phyloP scores from a whole-genome alignment of 35 echinoderm and acorn worm genomes.

The Holothuria glaberrima region DNA sequence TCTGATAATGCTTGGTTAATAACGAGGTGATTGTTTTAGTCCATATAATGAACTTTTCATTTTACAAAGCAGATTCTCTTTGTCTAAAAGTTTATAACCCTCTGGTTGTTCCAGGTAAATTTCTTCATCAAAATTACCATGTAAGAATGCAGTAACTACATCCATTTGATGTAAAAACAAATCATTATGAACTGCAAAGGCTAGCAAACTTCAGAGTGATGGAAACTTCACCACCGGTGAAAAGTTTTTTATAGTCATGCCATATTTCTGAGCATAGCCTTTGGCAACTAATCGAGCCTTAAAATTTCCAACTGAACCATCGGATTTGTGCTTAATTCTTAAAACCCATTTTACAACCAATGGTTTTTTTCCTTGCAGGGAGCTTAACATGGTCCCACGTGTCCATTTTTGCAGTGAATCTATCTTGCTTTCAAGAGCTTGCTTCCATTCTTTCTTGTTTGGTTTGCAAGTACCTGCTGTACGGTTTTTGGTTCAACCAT shows the following conservation, averaged over 20 bases:
- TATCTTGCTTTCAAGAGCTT: background rate
- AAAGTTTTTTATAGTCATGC: conserved; percentile 19
- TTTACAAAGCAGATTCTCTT: background rate
- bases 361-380: background rate
- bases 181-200: background rate
- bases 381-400: background rate
- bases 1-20: background rate
- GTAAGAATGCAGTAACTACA: too few relatives aligned
- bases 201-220: background rate
- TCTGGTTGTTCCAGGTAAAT: background rate
- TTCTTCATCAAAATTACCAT: too few relatives aligned
- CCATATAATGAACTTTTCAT: too few relatives aligned
- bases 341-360: background rate
- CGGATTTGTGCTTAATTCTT: too few relatives aligned
- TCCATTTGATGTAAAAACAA: too few relatives aligned
- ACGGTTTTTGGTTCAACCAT: too few relatives aligned
- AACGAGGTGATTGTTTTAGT: too few relatives aligned
- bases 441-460: background rate
- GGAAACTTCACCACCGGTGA: background rate
- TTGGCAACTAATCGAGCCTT: too few relatives aligned
- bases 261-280: background rate
- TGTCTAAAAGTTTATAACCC: background rate
- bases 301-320: too few relatives aligned
- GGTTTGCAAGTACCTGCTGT: background rate
- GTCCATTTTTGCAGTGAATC: background rate